Evolutionary conservation across 1,140 invertebrate genomes (phyloP).

Genomic region (Eufriesea mexicana): DNA sequence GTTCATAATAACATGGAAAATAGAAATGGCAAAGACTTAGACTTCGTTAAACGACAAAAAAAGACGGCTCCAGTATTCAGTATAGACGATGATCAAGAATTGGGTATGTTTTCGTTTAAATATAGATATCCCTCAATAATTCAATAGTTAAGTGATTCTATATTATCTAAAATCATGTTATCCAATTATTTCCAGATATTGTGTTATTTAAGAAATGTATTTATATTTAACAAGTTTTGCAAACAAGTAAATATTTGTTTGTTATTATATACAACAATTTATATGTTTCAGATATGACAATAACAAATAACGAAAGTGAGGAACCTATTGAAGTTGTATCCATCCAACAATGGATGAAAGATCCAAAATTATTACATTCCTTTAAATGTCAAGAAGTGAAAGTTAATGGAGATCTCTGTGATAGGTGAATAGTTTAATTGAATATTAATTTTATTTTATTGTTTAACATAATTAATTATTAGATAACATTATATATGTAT

Average conservation of each 20-base stretch:
- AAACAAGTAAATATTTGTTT: not conserved
- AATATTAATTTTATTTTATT: not conserved
- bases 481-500: conserved; percentile 19
- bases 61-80: conserved; percentile 96
- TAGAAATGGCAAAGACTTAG: conserved; percentile 89
- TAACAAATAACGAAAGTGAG: conserved; percentile 82
- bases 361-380: conserved; percentile 91
- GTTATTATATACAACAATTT: conserved; percentile 10
- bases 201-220: too few species aligned
- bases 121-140: not conserved
- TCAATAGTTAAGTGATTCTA: not conserved
- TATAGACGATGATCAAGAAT: conserved; percentile 95
- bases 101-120: conserved; percentile 61
- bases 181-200: too few species aligned
- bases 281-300: conserved; percentile 75
- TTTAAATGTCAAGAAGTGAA: conserved; percentile 96
- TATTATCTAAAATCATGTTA: too few species aligned
- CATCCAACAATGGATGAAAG: conserved; percentile 90
- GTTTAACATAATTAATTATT: not conserved
- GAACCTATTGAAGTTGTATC: conserved; percentile 88
- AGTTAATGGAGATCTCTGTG: conserved; percentile 92
- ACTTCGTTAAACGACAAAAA: conserved; percentile 92
- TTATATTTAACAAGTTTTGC: not conserved
- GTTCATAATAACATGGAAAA: conserved; percentile 83
- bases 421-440: conserved; percentile 83